Base-by-base conservation (phyloP, 2,113 vertebrate genomes). In the Euleptes europaea region DNA sequence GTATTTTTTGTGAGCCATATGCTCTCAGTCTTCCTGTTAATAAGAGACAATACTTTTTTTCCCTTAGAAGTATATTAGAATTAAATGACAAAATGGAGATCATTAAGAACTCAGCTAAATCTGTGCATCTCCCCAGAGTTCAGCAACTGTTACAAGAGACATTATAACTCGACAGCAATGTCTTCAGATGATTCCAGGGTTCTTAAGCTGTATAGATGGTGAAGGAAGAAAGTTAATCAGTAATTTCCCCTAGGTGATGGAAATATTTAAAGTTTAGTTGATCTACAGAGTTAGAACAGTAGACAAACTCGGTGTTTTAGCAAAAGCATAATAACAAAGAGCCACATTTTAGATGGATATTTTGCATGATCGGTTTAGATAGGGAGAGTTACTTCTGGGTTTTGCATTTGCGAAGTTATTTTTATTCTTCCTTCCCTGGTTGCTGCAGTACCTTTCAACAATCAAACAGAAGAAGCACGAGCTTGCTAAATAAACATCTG, bases 191-290 rank as follows among this genome's bases (percentile, higher is more conserved):
- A 4, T 0, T 54, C 72, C 3, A 63, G 2, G 0, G 3, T 0
- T 11, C 65, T 63, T 80, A 21, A 10, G 31, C 5, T 60, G 47
- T 26, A 21, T 47, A 44, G 72, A 31, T 0, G 0, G 5, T 51
- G 57, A n/a, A n/a, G n/a, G n/a, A n/a, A n/a, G n/a, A 33, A 38
- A 54, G 8, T 6, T 0, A 0, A 33, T 0, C 0, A 66, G 35
- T 42, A 66, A 6, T 13, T 84, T 9, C 49, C 1, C 19, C 35
- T 35, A n/a, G 40, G 12, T 80, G n/a, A 10, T 1, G 40, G 7
- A 54, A 69, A 78, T 15, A 21, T 17, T 3, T 23, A 23, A 15
- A 19, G 17, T 78, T 71, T 60, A 1, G 2, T 40, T 38, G 73
- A 10, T 15, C 51, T 60, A 35, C 35, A 79, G 42, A 78, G 33